phyloP scores from a whole-genome alignment of 2,888 invertebrate genomes.

The Rotaria macrura region DNA sequence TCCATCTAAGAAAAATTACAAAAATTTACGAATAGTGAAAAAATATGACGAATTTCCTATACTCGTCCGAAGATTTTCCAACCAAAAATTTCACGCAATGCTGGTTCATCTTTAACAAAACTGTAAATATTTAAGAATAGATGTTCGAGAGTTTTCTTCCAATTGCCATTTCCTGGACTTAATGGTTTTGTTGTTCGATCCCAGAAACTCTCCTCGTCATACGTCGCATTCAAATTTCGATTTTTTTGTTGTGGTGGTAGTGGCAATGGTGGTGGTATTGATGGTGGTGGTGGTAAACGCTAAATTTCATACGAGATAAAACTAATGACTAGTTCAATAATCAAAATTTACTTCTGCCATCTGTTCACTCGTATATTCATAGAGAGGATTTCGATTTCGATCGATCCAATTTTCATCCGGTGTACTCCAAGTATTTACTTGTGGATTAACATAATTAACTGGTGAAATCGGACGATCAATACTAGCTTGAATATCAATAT shows the following conservation, averaged over 20 bases:
- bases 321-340: slow-evolving; percentile 26
- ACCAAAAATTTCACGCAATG: slow-evolving; percentile 42
- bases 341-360: slow-evolving; percentile 40
- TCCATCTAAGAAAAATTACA: neutral
- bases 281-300: slow-evolving; percentile 37
- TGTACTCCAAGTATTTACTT: slow-evolving; percentile 49
- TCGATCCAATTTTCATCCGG: slow-evolving; percentile 20
- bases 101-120: slow-evolving; percentile 40
- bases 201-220: neutral
- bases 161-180: slow-evolving; percentile 37
- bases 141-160: slow-evolving; percentile 47
- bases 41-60: neutral
- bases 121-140: slow-evolving; percentile 47
- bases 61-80: slow-evolving; percentile 43
- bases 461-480: slow-evolving; percentile 48
- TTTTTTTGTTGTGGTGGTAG: too few species aligned
- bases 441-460: slow-evolving; percentile 49
- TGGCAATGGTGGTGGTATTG: slow-evolving; percentile 36
- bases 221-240: slow-evolving; percentile 32
- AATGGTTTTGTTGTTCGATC: neutral
- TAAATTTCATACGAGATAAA: slow-evolving; percentile 36
- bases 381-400: slow-evolving; percentile 36
- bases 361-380: slow-evolving; percentile 46
- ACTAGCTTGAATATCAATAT: slow-evolving; percentile 27
- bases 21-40: neutral